Evolutionary conservation across 2,888 invertebrate species (phyloP).

Genomic region (Penaeus monodon): DNA sequence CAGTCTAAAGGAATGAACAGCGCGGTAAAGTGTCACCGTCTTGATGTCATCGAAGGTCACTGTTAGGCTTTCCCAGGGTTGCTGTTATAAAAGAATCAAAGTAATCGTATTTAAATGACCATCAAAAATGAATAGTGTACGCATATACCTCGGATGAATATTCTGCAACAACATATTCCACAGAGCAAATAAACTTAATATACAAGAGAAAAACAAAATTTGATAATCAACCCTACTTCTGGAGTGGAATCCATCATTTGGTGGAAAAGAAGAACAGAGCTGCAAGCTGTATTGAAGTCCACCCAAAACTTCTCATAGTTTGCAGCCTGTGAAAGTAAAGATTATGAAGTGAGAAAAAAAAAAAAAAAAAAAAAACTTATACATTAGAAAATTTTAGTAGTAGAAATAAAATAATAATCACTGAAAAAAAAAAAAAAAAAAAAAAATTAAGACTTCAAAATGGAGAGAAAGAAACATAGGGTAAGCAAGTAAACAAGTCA

Average conservation of each 20-base stretch:
- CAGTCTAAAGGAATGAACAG: constrained; percentile 30
- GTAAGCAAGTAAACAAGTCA: too few species aligned
- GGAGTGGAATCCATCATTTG: constrained; percentile 12
- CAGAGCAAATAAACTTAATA: too few species aligned
- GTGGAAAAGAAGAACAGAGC: constrained; percentile 48
- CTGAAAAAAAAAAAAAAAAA: too few species aligned
- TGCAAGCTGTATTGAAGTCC: constrained; percentile 63
- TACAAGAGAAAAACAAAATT: not conserved
- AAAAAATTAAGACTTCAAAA: not conserved
- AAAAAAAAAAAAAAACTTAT: not conserved
- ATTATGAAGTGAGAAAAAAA: not conserved
- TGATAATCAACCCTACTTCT: not conserved
- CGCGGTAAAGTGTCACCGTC: constrained; percentile 16
- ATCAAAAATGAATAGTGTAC: not conserved
- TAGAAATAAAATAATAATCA: too few species aligned
- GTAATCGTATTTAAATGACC: not conserved
- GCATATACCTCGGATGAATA: not conserved
- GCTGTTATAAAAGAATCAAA: not conserved
- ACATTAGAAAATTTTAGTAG: not conserved
- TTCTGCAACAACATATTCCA: too few species aligned
- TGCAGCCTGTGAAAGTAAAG: not conserved
- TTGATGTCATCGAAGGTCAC: not conserved
- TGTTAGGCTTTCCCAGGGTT: constrained; percentile 33
- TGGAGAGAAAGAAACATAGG: not conserved
- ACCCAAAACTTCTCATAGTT: constrained; percentile 61